Percentiles rank a stretch among this genome's conserved stretches.
Evolutionary conservation across 1,140 invertebrate species (phyloP).

Genomic region (Pantala flavescens): DNA sequence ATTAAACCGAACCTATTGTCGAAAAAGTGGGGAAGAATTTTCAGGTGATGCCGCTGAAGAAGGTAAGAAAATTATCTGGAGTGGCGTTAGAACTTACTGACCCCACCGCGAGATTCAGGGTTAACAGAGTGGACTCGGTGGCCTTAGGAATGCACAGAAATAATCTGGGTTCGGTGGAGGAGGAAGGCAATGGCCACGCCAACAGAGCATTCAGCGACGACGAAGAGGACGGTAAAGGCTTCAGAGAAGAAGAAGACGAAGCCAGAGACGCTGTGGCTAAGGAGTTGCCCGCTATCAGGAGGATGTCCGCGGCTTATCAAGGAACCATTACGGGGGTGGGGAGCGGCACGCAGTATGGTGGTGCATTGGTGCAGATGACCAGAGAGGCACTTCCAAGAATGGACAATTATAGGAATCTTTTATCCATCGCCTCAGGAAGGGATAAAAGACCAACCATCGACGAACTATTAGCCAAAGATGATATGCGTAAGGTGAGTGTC

Average conservation of each 20-base stretch:
- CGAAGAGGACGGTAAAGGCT: background rate
- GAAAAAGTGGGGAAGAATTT: background rate
- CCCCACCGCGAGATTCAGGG: slow-evolving; percentile 6
- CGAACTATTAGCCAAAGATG: slow-evolving; percentile 29
- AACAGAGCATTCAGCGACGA: slow-evolving; percentile 8
- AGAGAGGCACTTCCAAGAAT: slow-evolving; percentile 73
- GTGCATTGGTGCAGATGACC: slow-evolving; percentile 37
- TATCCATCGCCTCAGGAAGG: slow-evolving; percentile 31
- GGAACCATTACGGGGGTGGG: background rate
- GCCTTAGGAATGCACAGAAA: slow-evolving; percentile 4
- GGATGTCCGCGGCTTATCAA: background rate
- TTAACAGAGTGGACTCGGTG: slow-evolving; percentile 12
- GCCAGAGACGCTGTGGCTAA: background rate
- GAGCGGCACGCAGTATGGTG: background rate
- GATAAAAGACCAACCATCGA: slow-evolving; percentile 35
- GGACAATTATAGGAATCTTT: slow-evolving; percentile 74
- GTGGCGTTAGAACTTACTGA: slow-evolving; percentile 8
- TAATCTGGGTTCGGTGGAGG: background rate
- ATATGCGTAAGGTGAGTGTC: background rate
- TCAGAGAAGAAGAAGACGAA: background rate
- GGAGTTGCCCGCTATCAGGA: background rate
- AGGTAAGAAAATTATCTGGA: background rate
- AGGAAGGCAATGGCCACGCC: slow-evolving; percentile 5
- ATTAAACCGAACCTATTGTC: background rate
- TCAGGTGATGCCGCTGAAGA: slow-evolving; percentile 7